Base-by-base conservation (phyloP, 1,140 invertebrate species). In the Sarcophaga peregrina region DNA sequence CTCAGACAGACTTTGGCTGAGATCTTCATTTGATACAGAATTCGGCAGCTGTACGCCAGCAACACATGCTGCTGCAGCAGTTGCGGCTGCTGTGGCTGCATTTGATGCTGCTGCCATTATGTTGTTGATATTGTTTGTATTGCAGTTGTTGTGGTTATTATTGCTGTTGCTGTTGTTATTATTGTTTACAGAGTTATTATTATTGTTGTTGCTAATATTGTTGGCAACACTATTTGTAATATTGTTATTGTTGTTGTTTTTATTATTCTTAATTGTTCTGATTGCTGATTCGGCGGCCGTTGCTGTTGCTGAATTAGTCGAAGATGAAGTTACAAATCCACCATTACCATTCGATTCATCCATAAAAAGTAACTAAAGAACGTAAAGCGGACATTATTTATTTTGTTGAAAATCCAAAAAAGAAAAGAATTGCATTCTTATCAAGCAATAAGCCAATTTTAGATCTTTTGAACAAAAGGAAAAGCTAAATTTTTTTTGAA, bases 1-100 rank as follows among this genome's bases (percentile, higher is more conserved):
- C 86, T 94, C 94, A 83, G 86, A 89, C 82, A 87, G 89, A 86
- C 85, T 91, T 82, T 88, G 87, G 81, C 89, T 90, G n/a, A 90
- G 85, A 82, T 90, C 89, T 85, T 90, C 89, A 83, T 86, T 90
- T n/a, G 89, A 90, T 46, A 86, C 85, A 83, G 89, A 87, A 82
- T 88, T 87, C 78, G 87, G 86, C 80, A 89, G 74, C 37, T 78
- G 75, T 13, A 75, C 75, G 11, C 75, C 75, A 37, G n/a, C 48
- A n/a, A 50, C 47, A 78, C 75, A 78, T 8, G 62, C n/a, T 75
- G 86, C 85, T 82, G 86, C 84, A 17, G 84, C 85, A 0, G 72
- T 52, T 81, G 83, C 47, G 15, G 50, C 73, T 75, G 75, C 45
- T n/a, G 37, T 54, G 45, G 47, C 46, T 52, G 82, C 46, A 83